A percentile compares a stretch with the other conserved stretches of the same genome.
phyloP scores from a whole-genome alignment of 2,113 vertebrate genomes.

The Chaetodon trifascialis region DNA sequence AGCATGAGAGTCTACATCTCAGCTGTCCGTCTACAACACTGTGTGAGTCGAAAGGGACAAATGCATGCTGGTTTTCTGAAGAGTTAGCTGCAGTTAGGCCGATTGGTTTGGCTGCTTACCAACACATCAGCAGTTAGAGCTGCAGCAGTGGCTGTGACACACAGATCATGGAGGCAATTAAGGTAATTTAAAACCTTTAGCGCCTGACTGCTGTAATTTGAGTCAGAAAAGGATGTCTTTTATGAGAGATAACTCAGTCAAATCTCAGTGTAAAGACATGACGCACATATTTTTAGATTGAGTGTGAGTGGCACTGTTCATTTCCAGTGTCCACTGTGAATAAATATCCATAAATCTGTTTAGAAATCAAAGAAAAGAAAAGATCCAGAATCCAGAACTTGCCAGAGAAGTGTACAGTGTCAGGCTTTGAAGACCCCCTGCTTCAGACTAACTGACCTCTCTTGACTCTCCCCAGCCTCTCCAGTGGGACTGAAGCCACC shows the following conservation, averaged over 20 bases:
- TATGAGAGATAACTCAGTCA: neutral
- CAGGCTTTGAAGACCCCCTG: no score
- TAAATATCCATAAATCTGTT: neutral
- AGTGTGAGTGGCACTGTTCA: neutral
- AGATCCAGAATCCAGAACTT: neutral
- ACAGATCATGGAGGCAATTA: neutral
- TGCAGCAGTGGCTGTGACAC: neutral
- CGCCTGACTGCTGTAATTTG: neutral
- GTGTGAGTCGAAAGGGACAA: neutral
- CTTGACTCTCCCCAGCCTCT: slow-evolving; percentile 86
- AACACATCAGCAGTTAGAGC: neutral
- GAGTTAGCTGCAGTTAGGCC: neutral
- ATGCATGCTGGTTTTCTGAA: neutral
- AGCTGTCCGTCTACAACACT: neutral
- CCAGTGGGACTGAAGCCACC: slow-evolving; percentile 93
- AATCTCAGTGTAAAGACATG: neutral
- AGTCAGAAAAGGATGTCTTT: neutral
- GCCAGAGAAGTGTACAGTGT: no score
- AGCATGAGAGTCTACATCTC: neutral
- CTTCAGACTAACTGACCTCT: slow-evolving; percentile 5
- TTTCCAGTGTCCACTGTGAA: neutral
- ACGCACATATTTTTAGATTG: neutral
- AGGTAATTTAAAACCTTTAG: neutral
- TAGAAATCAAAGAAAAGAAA: neutral
- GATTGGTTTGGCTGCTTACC: neutral